Conservation (phyloP, 23 tunicate species). For the Phallusia fumigata region DNA sequence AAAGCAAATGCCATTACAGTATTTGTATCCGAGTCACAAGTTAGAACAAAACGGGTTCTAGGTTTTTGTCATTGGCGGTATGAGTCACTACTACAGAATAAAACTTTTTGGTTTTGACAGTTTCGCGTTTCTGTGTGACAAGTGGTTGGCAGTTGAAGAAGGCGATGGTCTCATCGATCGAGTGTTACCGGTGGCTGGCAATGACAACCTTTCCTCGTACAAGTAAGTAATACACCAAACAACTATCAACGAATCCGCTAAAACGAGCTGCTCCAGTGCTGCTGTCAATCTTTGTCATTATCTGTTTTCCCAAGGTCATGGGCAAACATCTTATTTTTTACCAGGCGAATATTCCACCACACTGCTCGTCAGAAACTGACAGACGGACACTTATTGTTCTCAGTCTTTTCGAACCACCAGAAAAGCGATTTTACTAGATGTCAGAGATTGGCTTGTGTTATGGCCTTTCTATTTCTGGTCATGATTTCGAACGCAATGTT, state of each 20-base stretch:
- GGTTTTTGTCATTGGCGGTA: not conserved
- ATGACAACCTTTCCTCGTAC: constrained; percentile 41
- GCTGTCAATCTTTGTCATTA: not conserved
- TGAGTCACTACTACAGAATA: not conserved
- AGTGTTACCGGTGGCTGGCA: constrained; percentile 47
- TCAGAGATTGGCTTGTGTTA: constrained; percentile 51
- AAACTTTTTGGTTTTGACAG: not conserved
- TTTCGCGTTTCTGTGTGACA: constrained; percentile 41
- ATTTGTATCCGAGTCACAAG: no score
- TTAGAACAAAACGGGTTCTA: no score
- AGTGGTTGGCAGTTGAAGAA: constrained; percentile 44
- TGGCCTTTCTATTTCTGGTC: constrained; percentile 30
- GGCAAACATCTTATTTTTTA: no score
- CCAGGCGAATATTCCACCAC: constrained; percentile 30
- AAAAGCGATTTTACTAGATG: constrained; percentile 50
- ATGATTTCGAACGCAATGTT: constrained; percentile 59
- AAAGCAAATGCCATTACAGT: no score
- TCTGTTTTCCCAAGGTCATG: no score
- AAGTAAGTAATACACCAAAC: constrained; percentile 8
- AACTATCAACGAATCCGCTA: not conserved
- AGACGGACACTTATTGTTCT: constrained; percentile 33
- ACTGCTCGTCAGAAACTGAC: constrained; percentile 32
- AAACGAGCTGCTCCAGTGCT: not conserved
- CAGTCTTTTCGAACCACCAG: constrained; percentile 34
- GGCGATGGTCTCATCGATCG: constrained; percentile 34